Base-by-base conservation (phyloP, 2,888 invertebrate genomes). In the Chrysolina oricalcia region DNA sequence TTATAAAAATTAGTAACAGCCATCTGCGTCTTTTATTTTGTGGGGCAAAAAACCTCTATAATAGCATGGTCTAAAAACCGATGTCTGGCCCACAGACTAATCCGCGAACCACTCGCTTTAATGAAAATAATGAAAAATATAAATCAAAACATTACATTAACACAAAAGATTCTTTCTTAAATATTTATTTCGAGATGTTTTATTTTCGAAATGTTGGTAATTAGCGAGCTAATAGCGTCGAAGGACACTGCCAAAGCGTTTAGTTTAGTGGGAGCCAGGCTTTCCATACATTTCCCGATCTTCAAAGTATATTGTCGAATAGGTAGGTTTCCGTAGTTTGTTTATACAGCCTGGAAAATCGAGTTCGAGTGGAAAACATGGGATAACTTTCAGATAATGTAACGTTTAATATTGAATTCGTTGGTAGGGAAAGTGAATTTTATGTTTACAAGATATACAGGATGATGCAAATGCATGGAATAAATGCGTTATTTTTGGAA, bases 81-180 rank as follows among this genome's bases (percentile, higher is more conserved):
- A 2, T 19, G 4, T 50, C 0, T 27, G 27, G 59, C 35, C 59
- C 59, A 27, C 17, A 15, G 27, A 59, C 59, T 59, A 59, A 59
- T 56, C 10, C n/a, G 10, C 59, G 17, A n/a, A 27, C 23, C 27
- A 59, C n/a, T 35, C 35, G 17, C 5, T 8, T 27, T 9, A 15
- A 35, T 27, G 59, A 17, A 27, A 35, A 27, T 59, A 35, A 35
- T 59, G 59, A 59, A 59, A 59, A 59, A 59, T 59, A n/a, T n/a
- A 27, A 23, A 59, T 59, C 27, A 59, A 59, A 59, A 59, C 59
- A 59, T 15, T 27, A 59, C 23, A 59, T 27, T 27, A 9, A 27
- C 59, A 59, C 59, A 59, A 59, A 59, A 59, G 59, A 59, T 35
- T 35, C 59, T 27, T 59, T 59, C 27, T 59, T 59, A 59, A 59